Conservation (phyloP, 1,140 invertebrate genomes). For the Nasonia longicornis region DNA sequence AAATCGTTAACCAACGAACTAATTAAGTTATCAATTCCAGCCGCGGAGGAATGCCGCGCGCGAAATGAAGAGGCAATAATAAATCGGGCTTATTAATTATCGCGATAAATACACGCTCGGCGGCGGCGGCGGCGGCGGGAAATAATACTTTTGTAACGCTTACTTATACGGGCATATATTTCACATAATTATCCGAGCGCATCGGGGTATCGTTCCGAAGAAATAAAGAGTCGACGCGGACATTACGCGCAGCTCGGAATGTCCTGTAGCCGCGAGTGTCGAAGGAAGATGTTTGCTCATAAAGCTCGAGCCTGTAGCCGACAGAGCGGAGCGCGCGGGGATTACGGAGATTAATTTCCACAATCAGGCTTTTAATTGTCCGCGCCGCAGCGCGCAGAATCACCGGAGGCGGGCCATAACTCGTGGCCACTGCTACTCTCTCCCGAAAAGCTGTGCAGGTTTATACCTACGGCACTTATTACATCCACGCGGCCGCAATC, state of each 20-base stretch:
- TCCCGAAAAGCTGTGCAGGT: neutral
- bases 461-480: neutral
- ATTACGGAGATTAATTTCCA: constrained; percentile 27
- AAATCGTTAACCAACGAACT: neutral
- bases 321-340: neutral
- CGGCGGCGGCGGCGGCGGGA: neutral
- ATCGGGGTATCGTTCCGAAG: neutral
- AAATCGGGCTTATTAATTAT: neutral
- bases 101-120: neutral
- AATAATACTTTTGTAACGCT: constrained; percentile 27
- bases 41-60: no score
- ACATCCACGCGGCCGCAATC: neutral
- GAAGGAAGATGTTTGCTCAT: neutral
- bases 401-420: constrained; percentile 18
- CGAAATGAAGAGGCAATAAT: neutral
- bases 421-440: neutral
- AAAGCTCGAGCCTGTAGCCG: neutral
- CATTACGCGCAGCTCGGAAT: neutral
- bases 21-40: neutral
- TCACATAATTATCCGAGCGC: neutral
- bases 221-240: neutral
- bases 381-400: neutral
- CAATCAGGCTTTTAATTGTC: constrained; percentile 32
- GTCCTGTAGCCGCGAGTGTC: neutral
- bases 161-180: constrained; percentile 3